Conservation (phyloP, 2,797 vertebrate species). For the Anolis apletophallus region DNA sequence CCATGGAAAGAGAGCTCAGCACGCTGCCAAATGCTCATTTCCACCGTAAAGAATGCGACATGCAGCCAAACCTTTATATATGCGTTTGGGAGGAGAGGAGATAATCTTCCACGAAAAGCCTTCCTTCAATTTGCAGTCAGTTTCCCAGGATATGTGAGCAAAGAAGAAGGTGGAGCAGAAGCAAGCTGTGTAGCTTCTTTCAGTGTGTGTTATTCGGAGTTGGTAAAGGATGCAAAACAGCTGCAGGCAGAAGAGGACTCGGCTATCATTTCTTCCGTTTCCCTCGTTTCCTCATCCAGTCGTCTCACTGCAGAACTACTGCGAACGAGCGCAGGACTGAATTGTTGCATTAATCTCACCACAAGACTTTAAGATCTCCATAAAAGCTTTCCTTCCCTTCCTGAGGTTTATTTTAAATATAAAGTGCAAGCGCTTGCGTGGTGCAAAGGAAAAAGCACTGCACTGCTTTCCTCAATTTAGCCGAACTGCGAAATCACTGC, state of each 20-base stretch:
- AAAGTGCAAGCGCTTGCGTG: constrained; percentile 17
- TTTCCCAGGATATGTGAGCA: background rate
- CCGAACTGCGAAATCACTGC: constrained; percentile 66
- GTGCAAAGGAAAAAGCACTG: constrained; percentile 59
- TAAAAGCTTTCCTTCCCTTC: constrained; percentile 11
- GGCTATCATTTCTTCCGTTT: constrained; percentile 19
- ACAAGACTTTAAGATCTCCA: constrained; percentile 1
- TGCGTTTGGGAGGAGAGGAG: background rate
- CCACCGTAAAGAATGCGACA: background rate
- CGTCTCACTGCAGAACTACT: constrained; percentile 44
- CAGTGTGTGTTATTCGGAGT: constrained; percentile 19
- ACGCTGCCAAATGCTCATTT: background rate
- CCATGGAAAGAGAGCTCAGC: background rate
- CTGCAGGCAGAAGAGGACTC: constrained; percentile 51
- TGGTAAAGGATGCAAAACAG: constrained; percentile 62
- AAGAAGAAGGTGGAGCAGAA: background rate
- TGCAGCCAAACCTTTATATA: background rate
- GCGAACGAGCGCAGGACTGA: constrained; percentile 13
- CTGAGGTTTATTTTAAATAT: background rate
- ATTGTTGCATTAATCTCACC: constrained; percentile 2
- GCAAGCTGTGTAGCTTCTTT: constrained; percentile 29
- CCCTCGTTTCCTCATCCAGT: constrained; percentile 63
- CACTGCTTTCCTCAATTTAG: constrained; percentile 67
- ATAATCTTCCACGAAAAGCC: background rate
- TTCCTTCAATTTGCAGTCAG: background rate